Evolutionary conservation across 2,888 invertebrate genomes (phyloP).

Genomic region (Molorchus minor): DNA sequence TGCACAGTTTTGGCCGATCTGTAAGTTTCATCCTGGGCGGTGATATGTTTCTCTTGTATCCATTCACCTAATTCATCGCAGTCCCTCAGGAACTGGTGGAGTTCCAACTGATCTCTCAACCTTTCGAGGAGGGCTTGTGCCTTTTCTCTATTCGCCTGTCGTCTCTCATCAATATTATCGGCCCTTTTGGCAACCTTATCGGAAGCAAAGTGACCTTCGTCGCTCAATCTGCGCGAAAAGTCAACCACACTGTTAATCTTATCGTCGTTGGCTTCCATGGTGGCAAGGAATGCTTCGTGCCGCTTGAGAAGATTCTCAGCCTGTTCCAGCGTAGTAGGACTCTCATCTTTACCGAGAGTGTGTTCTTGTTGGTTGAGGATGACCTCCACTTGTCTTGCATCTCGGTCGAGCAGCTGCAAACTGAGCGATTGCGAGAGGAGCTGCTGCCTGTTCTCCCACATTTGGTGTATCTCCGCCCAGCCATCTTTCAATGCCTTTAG

Average conservation of each 20-base stretch:
- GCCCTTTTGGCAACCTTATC: slow-evolving; percentile 97
- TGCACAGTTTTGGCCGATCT: slow-evolving; percentile 98
- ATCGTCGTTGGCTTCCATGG: slow-evolving; percentile 99
- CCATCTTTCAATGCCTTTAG: slow-evolving; percentile 98
- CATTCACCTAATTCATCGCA: slow-evolving; percentile 98
- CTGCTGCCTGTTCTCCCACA: slow-evolving; percentile 99
- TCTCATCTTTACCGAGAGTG: slow-evolving; percentile 95
- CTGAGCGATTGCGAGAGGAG: slow-evolving; percentile 94
- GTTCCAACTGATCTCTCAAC: slow-evolving; percentile 90
- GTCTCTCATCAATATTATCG: slow-evolving; percentile 90
- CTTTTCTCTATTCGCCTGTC: slow-evolving; percentile 88
- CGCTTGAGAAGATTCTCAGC: slow-evolving; percentile 97
- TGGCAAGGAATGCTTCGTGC: slow-evolving; percentile 98
- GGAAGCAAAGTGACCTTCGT: slow-evolving; percentile 94
- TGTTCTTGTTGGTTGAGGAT: slow-evolving; percentile 98
- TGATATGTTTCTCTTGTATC: slow-evolving; percentile 99
- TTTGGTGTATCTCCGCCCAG: slow-evolving; percentile 98
- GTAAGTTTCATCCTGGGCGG: slow-evolving; percentile 99
- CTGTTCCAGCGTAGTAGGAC: slow-evolving; percentile 92
- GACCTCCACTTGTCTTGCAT: slow-evolving; percentile 97
- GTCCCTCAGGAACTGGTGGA: slow-evolving; percentile 96
- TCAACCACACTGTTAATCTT: slow-evolving; percentile 97
- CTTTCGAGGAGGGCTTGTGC: slow-evolving; percentile 92
- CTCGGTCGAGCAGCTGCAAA: slow-evolving; percentile 93
- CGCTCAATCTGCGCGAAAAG: slow-evolving; percentile 89